Base-by-base conservation (phyloP, 2,113 vertebrate genomes). In the Pogona vitticeps region DNA sequence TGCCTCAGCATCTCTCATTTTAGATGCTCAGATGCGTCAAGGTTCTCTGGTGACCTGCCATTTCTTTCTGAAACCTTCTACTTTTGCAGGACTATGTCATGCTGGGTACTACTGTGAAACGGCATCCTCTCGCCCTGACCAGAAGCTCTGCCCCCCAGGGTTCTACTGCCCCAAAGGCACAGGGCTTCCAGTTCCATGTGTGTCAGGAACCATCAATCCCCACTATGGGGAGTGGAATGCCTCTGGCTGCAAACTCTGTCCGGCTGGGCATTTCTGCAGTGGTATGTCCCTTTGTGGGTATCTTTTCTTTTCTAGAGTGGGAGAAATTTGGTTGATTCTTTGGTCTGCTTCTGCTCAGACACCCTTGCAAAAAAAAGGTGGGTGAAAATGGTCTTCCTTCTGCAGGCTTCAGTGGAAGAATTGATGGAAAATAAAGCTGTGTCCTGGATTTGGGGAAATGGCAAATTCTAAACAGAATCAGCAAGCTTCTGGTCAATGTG, bases 101-200 rank as follows among this genome's bases (percentile, higher is more conserved):
- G 9, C 94, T 95, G 77, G 98, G 89, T 91, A 96, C 95, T 86
- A 87, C 94, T 87, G 98, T 95, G 85, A 95, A 79, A 58, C 95
- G 94, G 91, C 97, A 92, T 90, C 93, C 94, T 77, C 92, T 38
- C 84, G 95, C 92, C 82, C 95, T 52, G 77, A 94, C 33, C 88
- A 95, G 71, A 95, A 96, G 91, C 92, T 2, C 2, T 98, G 97
- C 14, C 97, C 97, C 0, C 88, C 96, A 77, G 97, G 97, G 40
- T 97, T 89, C 88, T 97, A 97, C 88, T 98, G 97, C 84, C 96
- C 97, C 21, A 86, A 91, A 67, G 96, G 97, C 85, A 96, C 97
- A n/a, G 90, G 86, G 28, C 86, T 59, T 33, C 97, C 96, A 0
- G 0, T 95, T 14, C 95, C 96, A 0, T 98, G 97, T 90, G 94